These are phyloP conservation scores for Dunckerocampus dactyliophorus DNA, from an alignment of 2,113 vertebrate species.

Conservation along the genomic window DNA sequence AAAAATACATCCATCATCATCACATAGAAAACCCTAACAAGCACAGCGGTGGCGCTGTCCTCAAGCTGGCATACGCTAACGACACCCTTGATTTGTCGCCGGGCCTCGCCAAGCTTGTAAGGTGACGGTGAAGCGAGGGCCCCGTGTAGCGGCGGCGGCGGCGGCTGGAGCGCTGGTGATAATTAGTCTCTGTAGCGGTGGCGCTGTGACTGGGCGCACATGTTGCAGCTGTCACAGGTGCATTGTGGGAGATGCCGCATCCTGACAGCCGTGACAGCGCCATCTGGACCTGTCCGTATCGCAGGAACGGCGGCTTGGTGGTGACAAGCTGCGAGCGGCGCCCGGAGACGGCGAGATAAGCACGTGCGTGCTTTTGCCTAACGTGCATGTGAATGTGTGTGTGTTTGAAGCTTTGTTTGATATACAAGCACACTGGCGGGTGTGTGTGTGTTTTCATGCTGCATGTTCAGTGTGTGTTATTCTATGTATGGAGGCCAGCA, in stretches of 20 bases:
- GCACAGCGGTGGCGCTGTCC: neutral
- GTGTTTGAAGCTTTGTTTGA: conserved; percentile 4
- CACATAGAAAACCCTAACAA: neutral
- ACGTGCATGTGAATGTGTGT: conserved; percentile 3
- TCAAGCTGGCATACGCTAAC: conserved; percentile 24
- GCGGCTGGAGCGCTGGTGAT: conserved; percentile 62
- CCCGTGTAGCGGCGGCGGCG: conserved; percentile 24
- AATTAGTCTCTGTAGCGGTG: conserved; percentile 73
- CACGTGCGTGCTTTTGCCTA: conserved; percentile 1
- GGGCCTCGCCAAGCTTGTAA: conserved; percentile 49
- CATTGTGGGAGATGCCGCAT: conserved; percentile 70
- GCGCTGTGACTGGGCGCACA: conserved; percentile 69
- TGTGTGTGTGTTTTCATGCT: conserved; percentile 2
- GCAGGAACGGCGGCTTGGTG: conserved; percentile 39
- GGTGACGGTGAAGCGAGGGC: conserved; percentile 42
- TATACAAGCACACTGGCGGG: conserved; percentile 29
- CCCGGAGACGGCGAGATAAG: conserved; percentile 30
- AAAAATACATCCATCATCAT: conserved; percentile 3
- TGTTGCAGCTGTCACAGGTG: conserved; percentile 78
- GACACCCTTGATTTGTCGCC: conserved; percentile 46
- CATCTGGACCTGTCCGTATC: conserved; percentile 72
- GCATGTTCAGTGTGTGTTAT: conserved; percentile 1
- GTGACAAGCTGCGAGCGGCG: conserved; percentile 55
- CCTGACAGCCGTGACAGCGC: conserved; percentile 74
- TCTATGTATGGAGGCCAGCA: conserved; percentile 27